A percentile compares a stretch with the other conserved stretches of the same genome.
phyloP scores from a whole-genome alignment of 2,888 invertebrate species.

The Bugulina stolonifera region DNA sequence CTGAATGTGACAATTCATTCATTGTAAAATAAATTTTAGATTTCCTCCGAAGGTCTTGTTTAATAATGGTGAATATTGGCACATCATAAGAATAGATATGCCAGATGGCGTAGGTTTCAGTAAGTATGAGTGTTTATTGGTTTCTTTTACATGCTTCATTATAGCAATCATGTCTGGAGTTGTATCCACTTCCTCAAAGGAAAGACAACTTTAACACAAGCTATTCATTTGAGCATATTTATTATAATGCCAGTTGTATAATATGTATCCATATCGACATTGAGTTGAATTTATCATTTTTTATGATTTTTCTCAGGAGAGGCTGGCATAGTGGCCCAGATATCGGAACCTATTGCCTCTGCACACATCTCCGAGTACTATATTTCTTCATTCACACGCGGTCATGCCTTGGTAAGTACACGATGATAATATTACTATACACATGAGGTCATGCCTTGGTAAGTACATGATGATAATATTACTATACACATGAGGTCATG shows the following conservation, averaged over 20 bases:
- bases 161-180: too few species aligned
- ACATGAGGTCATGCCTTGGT: conserved; percentile 6
- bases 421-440: too few species aligned
- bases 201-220: too few species aligned
- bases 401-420: conserved; percentile 20
- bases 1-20: too few species aligned
- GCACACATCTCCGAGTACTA: conserved; percentile 23
- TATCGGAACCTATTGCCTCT: conserved; percentile 19
- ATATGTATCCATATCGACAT: too few species aligned
- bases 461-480: too few species aligned
- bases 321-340: conserved; percentile 20
- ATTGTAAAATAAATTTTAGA: neutral
- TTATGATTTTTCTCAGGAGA: neutral
- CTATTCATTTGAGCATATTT: too few species aligned
- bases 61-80: conserved; percentile 16
- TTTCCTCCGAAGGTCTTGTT: conserved; percentile 4
- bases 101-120: conserved; percentile 20
- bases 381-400: conserved; percentile 6
- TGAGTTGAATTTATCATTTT: too few species aligned
- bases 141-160: too few species aligned
- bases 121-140: neutral
- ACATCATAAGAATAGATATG: conserved; percentile 8
- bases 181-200: too few species aligned
- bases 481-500: neutral
- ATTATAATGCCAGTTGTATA: too few species aligned